Base-by-base conservation (phyloP, 2,113 vertebrate species). In the Pao palembangensis region DNA sequence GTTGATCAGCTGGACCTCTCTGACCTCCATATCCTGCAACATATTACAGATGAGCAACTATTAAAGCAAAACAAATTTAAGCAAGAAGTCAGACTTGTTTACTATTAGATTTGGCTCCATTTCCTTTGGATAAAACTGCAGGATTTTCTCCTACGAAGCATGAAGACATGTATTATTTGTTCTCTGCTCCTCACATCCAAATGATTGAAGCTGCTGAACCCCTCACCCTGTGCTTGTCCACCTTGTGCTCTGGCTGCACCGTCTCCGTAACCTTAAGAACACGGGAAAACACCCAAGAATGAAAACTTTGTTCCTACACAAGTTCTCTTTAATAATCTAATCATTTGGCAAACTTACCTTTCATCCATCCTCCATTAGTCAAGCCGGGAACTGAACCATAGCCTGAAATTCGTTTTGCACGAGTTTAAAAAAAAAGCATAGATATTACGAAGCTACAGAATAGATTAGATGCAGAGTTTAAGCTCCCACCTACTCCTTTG, bases 401-500 rank as follows among this genome's bases (percentile, higher is more conserved):
- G 20, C 76, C 82, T 83, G 49, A 13, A 69, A 52, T 2, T 25
- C 6, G 53, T 23, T 19, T 47, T 0, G 58, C 16, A 19, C 16
- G 17, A 17, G 25, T n/a, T 47, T 47, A 8, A 6, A 47, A n/a
- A n/a, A 46, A 47, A 12, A 11, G 34, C 34, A 38, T 1, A 38
- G 11, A 38, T 38, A 38, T 12, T 38, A 38, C 1, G 34, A 38
- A 8, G 34, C 34, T 38, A 38, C 8, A 38, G 34, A 10, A 38
- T 3, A 38, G 34, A 38, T 2, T 38, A 12, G 34, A 12, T 38
- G 8, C 17, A 48, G 10, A 51, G 18, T 56, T n/a, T n/a, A 38
- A 8, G 55, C 8, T 71, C 83, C 63, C 8, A 85, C 83, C 82
- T 11, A 43, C 3, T 64, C 76, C 75, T 70, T 88, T 87, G 4